Percentiles rank a stretch among this genome's conserved stretches.
Evolutionary conservation across 2,888 invertebrate species (phyloP).

Genomic region (Epistrophella euchroma): DNA sequence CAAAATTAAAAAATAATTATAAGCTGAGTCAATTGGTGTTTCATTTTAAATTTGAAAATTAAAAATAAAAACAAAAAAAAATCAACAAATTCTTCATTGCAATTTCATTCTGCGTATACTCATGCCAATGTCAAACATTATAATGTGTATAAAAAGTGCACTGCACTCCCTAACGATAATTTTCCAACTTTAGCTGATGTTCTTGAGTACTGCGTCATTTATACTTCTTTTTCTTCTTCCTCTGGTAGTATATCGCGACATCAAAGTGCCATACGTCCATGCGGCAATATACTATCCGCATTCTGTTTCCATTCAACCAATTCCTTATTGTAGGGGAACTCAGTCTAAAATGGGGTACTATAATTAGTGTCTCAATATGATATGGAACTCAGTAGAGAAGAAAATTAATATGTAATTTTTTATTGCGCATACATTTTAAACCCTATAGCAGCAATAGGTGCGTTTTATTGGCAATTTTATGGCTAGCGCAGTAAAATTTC

Average conservation of each 20-base stretch:
- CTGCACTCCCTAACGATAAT: constrained; percentile 53
- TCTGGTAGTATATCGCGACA: constrained; percentile 34
- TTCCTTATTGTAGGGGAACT: constrained; percentile 16
- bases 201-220: constrained; percentile 41
- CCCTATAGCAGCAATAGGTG: too few species aligned
- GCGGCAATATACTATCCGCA: constrained; percentile 48
- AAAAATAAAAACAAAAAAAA: background rate
- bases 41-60: constrained; percentile 4
- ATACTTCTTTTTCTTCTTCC: background rate
- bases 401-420: too few species aligned
- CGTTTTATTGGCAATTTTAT: too few species aligned
- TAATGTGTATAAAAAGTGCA: background rate
- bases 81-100: background rate
- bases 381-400: too few species aligned
- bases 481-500: too few species aligned
- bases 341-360: background rate
- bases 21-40: constrained; percentile 25
- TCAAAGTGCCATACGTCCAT: constrained; percentile 54
- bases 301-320: constrained; percentile 42
- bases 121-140: constrained; percentile 1
- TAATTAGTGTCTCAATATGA: too few species aligned
- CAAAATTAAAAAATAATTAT: background rate
- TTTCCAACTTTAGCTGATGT: constrained; percentile 39
- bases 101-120: constrained; percentile 17
- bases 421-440: too few species aligned